phyloP scores from a whole-genome alignment of 2,888 invertebrate genomes.

The Aphrophora alni region DNA sequence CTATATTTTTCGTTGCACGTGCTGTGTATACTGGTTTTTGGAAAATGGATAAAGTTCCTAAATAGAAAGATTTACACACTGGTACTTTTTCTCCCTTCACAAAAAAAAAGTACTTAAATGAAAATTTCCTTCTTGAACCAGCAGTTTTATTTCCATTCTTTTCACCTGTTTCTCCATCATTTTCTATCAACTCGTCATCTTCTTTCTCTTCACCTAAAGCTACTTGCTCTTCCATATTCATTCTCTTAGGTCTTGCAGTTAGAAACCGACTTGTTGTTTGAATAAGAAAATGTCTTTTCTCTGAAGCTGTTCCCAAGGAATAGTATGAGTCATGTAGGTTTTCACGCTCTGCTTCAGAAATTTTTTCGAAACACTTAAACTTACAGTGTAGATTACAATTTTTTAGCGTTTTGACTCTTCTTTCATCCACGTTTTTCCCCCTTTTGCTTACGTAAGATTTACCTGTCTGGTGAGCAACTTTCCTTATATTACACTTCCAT shows the following conservation, averaged over 20 bases:
- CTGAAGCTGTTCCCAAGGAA: conserved; percentile 13
- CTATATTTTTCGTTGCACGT: conserved; percentile 24
- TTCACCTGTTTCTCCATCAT: neutral
- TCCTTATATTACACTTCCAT: conserved; percentile 24
- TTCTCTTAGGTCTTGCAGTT: conserved; percentile 28
- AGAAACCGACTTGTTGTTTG: conserved; percentile 19
- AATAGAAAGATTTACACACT: conserved; percentile 33
- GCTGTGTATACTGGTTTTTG: conserved; percentile 38
- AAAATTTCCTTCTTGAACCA: neutral
- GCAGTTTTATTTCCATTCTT: conserved; percentile 11
- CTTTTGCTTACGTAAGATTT: conserved; percentile 26
- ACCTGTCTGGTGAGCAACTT: conserved; percentile 27
- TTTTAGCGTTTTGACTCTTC: conserved; percentile 15
- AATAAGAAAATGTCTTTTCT: conserved; percentile 35
- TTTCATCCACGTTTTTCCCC: conserved; percentile 25
- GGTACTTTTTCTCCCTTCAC: conserved; percentile 22
- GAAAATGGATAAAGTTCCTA: conserved; percentile 28
- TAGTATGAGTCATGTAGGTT: conserved; percentile 30
- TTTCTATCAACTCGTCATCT: conserved; percentile 38
- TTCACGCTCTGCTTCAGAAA: conserved; percentile 17
- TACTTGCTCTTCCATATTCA: conserved; percentile 15
- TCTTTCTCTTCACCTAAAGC: conserved; percentile 41
- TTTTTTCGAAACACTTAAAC: conserved; percentile 27
- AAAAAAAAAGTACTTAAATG: too few relatives aligned
- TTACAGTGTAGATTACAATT: conserved; percentile 24